phyloP scores from a whole-genome alignment of 2,113 vertebrate genomes.

The Bos javanicus region DNA sequence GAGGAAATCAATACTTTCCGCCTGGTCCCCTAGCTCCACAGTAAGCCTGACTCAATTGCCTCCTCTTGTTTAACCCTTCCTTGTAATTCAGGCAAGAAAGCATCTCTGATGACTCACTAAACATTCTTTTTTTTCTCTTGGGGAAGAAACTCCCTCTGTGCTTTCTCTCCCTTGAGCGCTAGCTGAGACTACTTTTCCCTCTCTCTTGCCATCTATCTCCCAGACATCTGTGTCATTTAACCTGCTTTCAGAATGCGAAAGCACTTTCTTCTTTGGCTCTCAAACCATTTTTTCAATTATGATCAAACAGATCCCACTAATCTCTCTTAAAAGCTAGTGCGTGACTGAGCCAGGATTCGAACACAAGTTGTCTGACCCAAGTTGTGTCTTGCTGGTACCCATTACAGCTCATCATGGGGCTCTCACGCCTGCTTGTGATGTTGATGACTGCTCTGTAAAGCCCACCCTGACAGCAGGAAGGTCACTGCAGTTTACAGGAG shows the following conservation, averaged over 20 bases:
- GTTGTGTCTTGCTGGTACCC: constrained; percentile 22
- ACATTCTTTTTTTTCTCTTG: neutral
- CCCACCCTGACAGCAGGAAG: neutral
- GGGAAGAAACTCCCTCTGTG: neutral
- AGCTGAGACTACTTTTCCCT: neutral
- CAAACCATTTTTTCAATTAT: constrained; percentile 66
- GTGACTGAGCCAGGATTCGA: constrained; percentile 55
- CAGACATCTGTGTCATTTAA: neutral
- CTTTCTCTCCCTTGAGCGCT: neutral
- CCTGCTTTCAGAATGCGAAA: constrained; percentile 49
- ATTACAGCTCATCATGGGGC: neutral
- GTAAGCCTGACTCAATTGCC: neutral
- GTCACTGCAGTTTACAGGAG: neutral
- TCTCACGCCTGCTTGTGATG: neutral
- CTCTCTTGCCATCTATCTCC: neutral
- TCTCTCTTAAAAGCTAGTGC: constrained; percentile 53
- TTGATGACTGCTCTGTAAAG: neutral
- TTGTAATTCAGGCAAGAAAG: neutral
- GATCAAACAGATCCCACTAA: constrained; percentile 66
- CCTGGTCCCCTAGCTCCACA: neutral
- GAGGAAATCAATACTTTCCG: constrained; percentile 73
- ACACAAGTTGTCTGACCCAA: constrained; percentile 31
- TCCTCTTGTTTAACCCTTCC: constrained; percentile 47
- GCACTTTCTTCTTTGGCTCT: constrained; percentile 58
- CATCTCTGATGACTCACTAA: neutral